Percentiles rank a stretch among this genome's conserved stretches.
phyloP scores from a whole-genome alignment of 2,113 vertebrate genomes.

The Rhegmatorhina hoffmannsi region DNA sequence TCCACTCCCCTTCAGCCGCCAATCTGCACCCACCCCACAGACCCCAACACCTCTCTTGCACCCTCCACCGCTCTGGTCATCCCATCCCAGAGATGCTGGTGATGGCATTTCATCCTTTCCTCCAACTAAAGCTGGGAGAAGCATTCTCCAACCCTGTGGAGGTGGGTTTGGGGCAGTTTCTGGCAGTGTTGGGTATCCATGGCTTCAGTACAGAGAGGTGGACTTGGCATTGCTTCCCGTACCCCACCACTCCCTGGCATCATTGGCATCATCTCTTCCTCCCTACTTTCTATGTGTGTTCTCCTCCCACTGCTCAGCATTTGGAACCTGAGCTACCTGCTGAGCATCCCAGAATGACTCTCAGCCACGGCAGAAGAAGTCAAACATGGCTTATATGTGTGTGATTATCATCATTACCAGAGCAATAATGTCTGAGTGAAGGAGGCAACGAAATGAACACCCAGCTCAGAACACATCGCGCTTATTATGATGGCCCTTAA shows the following conservation, averaged over 20 bases:
- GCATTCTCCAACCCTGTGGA: not conserved
- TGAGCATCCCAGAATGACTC: not conserved
- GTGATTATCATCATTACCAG: not conserved
- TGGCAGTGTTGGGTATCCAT: not conserved
- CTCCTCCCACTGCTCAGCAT: not conserved
- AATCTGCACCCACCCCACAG: not conserved
- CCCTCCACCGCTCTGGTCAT: accelerated
- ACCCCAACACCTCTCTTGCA: not conserved
- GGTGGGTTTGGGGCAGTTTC: not conserved
- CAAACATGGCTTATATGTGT: not conserved
- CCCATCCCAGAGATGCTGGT: not conserved
- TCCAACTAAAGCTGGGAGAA: not conserved
- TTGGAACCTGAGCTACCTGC: not conserved
- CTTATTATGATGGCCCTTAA: not conserved
- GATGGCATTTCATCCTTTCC: not conserved
- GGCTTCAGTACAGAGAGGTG: not conserved
- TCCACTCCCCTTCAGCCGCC: not conserved
- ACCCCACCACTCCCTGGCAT: not conserved
- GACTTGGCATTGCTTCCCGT: not conserved
- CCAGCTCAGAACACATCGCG: not conserved
- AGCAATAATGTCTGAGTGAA: not conserved
- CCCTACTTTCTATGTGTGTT: not conserved
- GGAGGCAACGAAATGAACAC: not conserved
- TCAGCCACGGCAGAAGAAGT: not conserved
- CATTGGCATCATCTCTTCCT: not conserved